These are phyloP conservation scores for Falco novaeseelandiae DNA, from an alignment of 2,797 vertebrate genomes.

Conservation along the genomic window DNA sequence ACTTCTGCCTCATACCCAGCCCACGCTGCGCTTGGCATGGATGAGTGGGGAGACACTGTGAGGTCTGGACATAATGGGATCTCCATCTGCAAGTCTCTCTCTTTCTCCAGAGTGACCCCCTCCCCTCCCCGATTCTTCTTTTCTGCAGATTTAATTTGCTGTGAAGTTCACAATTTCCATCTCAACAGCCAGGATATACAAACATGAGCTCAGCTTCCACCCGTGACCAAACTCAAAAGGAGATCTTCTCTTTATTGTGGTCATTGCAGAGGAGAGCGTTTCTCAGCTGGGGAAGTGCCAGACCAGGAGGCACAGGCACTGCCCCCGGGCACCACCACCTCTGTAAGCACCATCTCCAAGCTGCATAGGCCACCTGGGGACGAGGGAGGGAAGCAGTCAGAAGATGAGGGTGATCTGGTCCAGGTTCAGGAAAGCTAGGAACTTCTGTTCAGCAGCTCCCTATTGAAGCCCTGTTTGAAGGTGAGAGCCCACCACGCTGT, in stretches of 20 bases:
- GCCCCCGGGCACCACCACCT: neutral
- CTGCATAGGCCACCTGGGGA: neutral
- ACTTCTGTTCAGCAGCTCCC: neutral
- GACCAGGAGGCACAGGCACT: neutral
- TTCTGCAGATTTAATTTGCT: slow-evolving; percentile 70
- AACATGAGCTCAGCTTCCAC: slow-evolving; percentile 71
- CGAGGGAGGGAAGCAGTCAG: neutral
- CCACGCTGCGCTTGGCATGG: slow-evolving; percentile 63
- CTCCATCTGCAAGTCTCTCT: slow-evolving; percentile 77
- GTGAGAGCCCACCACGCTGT: neutral
- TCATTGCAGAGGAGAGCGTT: neutral
- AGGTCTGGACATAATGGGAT: slow-evolving; percentile 78
- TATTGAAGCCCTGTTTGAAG: neutral
- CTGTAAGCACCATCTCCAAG: neutral
- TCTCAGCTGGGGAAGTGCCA: neutral
- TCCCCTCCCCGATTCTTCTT: slow-evolving; percentile 34
- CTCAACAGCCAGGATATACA: slow-evolving; percentile 73
- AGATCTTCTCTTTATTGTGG: slow-evolving; percentile 29
- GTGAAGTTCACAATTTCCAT: slow-evolving; percentile 80
- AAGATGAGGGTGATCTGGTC: neutral
- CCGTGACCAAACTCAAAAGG: slow-evolving; percentile 60
- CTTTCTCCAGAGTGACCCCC: slow-evolving; percentile 56
- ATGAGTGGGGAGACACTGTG: slow-evolving; percentile 66
- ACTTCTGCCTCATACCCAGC: slow-evolving; percentile 50
- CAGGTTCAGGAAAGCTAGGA: neutral